A percentile compares a stretch with the other conserved stretches of the same genome.
Evolutionary conservation across 2,888 invertebrate species (phyloP).

Genomic region (Malachius bipustulatus): DNA sequence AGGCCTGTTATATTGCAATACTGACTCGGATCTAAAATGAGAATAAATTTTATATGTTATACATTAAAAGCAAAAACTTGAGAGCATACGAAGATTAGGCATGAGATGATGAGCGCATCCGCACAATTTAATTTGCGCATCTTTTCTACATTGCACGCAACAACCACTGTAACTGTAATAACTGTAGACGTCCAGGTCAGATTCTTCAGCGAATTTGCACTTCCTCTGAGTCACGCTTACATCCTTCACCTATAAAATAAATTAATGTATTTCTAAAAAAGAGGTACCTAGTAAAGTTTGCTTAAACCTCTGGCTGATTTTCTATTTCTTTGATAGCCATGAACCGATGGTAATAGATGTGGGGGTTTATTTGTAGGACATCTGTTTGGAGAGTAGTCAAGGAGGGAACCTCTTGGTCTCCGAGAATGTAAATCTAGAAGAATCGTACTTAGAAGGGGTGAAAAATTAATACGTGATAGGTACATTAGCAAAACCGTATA

Average conservation of each 20-base stretch:
- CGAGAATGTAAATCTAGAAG: slow-evolving; percentile 48
- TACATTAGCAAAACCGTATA: slow-evolving; percentile 42
- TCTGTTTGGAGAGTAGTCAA: slow-evolving; percentile 53
- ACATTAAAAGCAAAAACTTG: neutral
- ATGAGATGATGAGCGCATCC: slow-evolving; percentile 60
- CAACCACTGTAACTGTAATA: slow-evolving; percentile 65
- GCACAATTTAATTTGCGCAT: slow-evolving; percentile 48
- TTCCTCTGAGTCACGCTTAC: slow-evolving; percentile 52
- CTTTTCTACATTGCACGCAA: slow-evolving; percentile 55
- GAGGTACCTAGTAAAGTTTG: neutral
- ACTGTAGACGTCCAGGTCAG: slow-evolving; percentile 47
- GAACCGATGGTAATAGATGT: slow-evolving; percentile 39
- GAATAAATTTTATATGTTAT: too few species aligned
- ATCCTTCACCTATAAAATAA: slow-evolving; percentile 37
- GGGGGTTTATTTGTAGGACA: slow-evolving; percentile 45
- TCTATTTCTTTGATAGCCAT: slow-evolving; percentile 45
- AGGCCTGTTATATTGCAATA: slow-evolving; percentile 54
- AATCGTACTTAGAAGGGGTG: too few species aligned
- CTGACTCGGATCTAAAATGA: slow-evolving; percentile 34
- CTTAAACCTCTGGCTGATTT: slow-evolving; percentile 47
- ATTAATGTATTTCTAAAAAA: neutral
- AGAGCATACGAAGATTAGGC: slow-evolving; percentile 45
- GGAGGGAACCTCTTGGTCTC: slow-evolving; percentile 57
- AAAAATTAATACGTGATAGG: slow-evolving; percentile 17
- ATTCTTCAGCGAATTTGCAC: slow-evolving; percentile 59